These are phyloP conservation scores for Crypturellus tataupa DNA, from an alignment of 2,797 vertebrate species.

Conservation along the genomic window DNA sequence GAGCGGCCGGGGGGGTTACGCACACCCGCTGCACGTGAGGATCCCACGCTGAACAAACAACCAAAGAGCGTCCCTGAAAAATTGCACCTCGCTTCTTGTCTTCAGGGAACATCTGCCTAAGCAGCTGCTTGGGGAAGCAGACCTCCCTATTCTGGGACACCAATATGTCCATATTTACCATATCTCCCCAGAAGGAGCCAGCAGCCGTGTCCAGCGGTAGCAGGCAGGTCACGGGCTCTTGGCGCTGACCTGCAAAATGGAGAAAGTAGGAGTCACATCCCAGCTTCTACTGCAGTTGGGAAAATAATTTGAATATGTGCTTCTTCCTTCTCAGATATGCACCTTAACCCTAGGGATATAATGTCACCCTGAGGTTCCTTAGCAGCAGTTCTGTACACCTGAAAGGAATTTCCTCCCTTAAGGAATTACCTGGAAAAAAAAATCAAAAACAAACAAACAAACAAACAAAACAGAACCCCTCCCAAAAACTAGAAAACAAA, in stretches of 20 bases:
- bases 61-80: neutral
- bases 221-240: neutral
- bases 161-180: neutral
- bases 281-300: neutral
- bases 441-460: neutral
- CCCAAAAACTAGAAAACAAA: too few species aligned
- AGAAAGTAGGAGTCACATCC: neutral
- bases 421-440: neutral
- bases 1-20: neutral
- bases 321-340: neutral
- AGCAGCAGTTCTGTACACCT: neutral
- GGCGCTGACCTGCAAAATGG: neutral
- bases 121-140: neutral
- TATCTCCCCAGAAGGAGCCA: neutral
- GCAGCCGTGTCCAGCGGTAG: accelerated
- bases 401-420: neutral
- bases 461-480: too few species aligned
- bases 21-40: neutral
- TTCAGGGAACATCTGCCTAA: neutral
- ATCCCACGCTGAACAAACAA: neutral
- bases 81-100: neutral
- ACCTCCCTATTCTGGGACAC: neutral
- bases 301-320: neutral
- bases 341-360: neutral
- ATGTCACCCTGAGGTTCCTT: neutral